Evolutionary conservation across 1,140 invertebrate species (phyloP).

Genomic region (Drosophila melanica): DNA sequence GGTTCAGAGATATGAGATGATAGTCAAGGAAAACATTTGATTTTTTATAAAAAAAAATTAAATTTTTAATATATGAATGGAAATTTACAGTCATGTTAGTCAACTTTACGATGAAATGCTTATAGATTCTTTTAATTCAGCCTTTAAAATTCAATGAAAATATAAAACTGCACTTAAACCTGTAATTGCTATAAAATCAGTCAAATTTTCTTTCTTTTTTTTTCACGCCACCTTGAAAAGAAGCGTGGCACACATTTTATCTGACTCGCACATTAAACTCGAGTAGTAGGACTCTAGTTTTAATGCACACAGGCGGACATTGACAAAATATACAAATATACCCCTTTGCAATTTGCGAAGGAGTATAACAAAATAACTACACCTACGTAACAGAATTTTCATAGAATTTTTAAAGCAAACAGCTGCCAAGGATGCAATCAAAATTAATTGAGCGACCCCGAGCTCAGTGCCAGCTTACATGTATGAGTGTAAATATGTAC

Average conservation of each 20-base stretch:
- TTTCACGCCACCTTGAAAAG: too few species aligned
- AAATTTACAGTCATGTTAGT: slow-evolving; percentile 1
- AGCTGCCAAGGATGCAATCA: slow-evolving; percentile 79
- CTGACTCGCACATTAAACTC: too few species aligned
- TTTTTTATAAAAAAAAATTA: not conserved
- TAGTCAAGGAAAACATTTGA: not conserved
- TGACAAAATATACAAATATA: too few species aligned
- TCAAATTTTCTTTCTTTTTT: too few species aligned
- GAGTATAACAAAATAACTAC: slow-evolving; percentile 18
- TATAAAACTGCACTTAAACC: not conserved
- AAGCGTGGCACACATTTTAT: too few species aligned
- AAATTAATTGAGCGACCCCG: slow-evolving; percentile 77
- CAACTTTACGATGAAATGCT: slow-evolving; percentile 55
- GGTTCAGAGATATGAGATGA: slow-evolving; percentile 13
- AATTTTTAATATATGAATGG: slow-evolving; percentile 2
- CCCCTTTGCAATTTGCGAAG: too few species aligned
- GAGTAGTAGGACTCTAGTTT: too few species aligned
- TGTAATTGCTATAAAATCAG: too few species aligned
- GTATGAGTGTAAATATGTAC: slow-evolving; percentile 6
- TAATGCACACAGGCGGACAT: too few species aligned
- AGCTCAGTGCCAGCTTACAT: slow-evolving; percentile 53
- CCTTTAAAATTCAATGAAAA: slow-evolving; percentile 36
- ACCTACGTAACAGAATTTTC: slow-evolving; percentile 38
- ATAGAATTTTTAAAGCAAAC: slow-evolving; percentile 43
- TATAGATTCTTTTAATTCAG: slow-evolving; percentile 15